Evolutionary conservation across 1,140 invertebrate species (phyloP).

Genomic region (Temnothorax nylanderi): DNA sequence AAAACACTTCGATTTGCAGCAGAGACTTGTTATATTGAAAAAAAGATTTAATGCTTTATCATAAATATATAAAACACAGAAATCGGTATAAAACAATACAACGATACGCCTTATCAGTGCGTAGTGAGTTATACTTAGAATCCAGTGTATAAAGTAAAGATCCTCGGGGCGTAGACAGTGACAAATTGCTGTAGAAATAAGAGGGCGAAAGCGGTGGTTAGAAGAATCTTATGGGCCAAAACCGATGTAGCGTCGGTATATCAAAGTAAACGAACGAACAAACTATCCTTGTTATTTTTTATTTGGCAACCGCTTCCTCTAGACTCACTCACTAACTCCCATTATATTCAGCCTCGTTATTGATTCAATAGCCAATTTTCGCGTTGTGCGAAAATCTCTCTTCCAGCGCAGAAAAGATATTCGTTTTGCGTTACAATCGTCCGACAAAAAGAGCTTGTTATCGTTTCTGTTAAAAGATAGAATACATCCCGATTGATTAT

Average conservation of each 20-base stretch:
- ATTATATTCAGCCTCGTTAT: constrained; percentile 60
- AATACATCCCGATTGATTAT: constrained; percentile 14
- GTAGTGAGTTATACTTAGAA: constrained; percentile 62
- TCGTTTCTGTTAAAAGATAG: constrained; percentile 25
- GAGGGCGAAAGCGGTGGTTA: constrained; percentile 52
- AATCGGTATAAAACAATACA: constrained; percentile 46
- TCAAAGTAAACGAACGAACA: constrained; percentile 66
- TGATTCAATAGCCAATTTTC: constrained; percentile 56
- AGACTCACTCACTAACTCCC: constrained; percentile 36
- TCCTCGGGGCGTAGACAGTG: constrained; percentile 68
- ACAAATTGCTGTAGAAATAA: constrained; percentile 72
- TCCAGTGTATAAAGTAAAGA: constrained; percentile 64
- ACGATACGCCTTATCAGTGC: constrained; percentile 60
- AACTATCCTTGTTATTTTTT: constrained; percentile 61
- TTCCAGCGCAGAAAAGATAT: background rate
- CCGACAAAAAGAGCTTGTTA: constrained; percentile 21
- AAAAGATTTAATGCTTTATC: background rate
- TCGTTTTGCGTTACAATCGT: constrained; percentile 23
- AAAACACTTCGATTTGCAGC: too few relatives aligned
- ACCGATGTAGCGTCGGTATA: constrained; percentile 66
- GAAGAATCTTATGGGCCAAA: constrained; percentile 62
- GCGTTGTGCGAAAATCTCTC: constrained; percentile 44
- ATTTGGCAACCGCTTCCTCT: constrained; percentile 44
- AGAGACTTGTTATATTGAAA: background rate
- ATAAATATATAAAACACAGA: background rate